Base-by-base conservation (phyloP, 2,113 vertebrate genomes). In the Brevimyrus niger region DNA sequence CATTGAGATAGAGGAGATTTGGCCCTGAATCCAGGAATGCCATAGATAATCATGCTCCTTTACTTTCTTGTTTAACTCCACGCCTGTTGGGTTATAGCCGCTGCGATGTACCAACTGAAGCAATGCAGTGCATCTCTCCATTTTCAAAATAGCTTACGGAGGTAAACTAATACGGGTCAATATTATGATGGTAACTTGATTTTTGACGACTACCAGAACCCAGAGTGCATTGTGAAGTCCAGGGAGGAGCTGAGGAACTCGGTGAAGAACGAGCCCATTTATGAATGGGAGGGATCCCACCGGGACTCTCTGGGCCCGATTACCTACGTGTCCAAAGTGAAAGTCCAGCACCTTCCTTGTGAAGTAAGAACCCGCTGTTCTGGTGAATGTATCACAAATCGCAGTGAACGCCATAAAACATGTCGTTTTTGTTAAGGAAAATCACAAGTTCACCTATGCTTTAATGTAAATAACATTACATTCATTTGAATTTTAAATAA, bases 261-360 rank as follows among this genome's bases (percentile, higher is more conserved):
- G 0, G 92, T 98, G 90, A 97, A 97, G 94, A 96, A 92, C 91
- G 95, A 95, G 86, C 97, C 95, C 1, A 96, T 97, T 90, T 95
- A 93, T 3, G 97, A 97, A 3, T 97, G 96, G 96, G 96, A 96
- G 46, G 96, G 96, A 0, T 97, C 96, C 0, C 96, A 97, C 91
- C 90, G 95, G 1, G 96, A 97, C 87, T 96, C 95, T 17, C 93
- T 97, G 73, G 97, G 97, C 0, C 88, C 94, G 0, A 96, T 99
- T 93, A 91, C 95, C 89, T 99, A 96, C 0, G 96, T 97, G 80
- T 97, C 97, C 0, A 97, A 97, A 95, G 98, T 97, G 87, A 95
- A 94, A 89, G 94, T 99, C 21, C 98, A 99, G 92, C 98, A 99
- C 90, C 94, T 99, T 89, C 98, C 98, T 0, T 98, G 96, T 88